These are phyloP conservation scores for Disparrhopalites patrizii DNA, from an alignment of 2,888 invertebrate species.

Conservation along the genomic window DNA sequence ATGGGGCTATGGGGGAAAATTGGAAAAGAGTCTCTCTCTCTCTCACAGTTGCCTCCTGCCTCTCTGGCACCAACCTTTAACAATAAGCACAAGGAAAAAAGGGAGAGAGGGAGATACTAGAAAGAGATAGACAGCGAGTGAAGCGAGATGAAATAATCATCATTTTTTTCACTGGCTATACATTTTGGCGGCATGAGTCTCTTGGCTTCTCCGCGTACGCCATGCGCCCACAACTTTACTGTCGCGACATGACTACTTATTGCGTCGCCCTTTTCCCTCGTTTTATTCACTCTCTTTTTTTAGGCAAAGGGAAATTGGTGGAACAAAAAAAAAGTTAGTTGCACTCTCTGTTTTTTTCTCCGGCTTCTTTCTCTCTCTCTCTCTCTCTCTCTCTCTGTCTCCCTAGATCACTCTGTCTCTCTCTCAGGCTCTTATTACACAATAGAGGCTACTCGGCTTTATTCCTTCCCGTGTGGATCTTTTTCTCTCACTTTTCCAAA, in stretches of 20 bases:
- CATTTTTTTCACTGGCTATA: background rate
- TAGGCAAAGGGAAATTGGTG: conserved; percentile 2
- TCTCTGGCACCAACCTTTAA: conserved; percentile 14
- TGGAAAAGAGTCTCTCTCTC: conserved; percentile 4
- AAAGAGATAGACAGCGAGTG: conserved; percentile 8
- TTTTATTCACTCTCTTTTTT: conserved; percentile 8
- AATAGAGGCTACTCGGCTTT: no score
- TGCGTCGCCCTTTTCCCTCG: conserved; percentile 8
- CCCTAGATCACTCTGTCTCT: no score
- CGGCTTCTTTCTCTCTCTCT: no score
- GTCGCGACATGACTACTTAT: conserved; percentile 16
- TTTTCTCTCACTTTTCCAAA: no score
- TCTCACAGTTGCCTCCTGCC: conserved; percentile 13
- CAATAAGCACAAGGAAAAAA: conserved; percentile 6
- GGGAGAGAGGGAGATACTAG: no score
- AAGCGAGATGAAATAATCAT: conserved; percentile 8
- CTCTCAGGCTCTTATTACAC: no score
- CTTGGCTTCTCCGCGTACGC: conserved; percentile 3
- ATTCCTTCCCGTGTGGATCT: no score
- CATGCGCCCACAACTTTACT: conserved; percentile 7
- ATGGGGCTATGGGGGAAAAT: conserved; percentile 2
- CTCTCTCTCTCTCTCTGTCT: no score
- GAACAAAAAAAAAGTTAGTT: conserved; percentile 6
- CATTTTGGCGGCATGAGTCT: conserved; percentile 8
- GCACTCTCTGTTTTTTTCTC: conserved; percentile 2